Base-by-base conservation (phyloP, 2,888 invertebrate genomes). In the Sinhomidia bicolor region DNA sequence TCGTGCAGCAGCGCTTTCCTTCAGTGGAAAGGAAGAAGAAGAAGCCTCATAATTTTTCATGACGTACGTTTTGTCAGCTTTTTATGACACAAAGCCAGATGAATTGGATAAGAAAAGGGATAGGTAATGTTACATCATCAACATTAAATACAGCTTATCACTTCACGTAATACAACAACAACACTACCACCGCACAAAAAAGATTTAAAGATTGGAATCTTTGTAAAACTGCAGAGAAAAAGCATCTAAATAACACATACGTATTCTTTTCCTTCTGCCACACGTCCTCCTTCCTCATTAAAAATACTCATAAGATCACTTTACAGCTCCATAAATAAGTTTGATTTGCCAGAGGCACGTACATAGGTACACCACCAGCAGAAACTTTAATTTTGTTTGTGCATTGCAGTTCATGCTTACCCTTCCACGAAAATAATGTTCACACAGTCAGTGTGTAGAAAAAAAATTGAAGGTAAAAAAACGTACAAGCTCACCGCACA, bases 251-350 rank as follows among this genome's bases (percentile, higher is more conserved):
- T 62, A 62, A 62, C 9, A 60, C 14, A 26, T 7, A 23, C 23
- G 0, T 47, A 62, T 51, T 68, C 83, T 10, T 51, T 79, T 41
- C 26, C 57, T 32, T 81, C 80, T 68, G 82, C 79, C 88, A 88
- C 88, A 88, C 84, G 83, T 88, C 79, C 57, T 44, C 32, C 68
- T 17, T 79, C 62, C 74, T 88, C 83, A 78, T 88, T 88, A 82
- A 83, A 87, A 65, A 44, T 4, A 17, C 74, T 65, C 62, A 32
- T 60, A 71, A 54, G 80, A 83, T 88, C 78, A 74, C 23, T 78
- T 83, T 83, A 88, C 88, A 86, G 74, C 71, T 32, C 86, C 60
- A 86, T 74, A 88, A 87, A 87, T 87, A 81, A 87, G 47, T 74
- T 60, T 47, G 87, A 87, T 76, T 81, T 80, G 47, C 51, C 47